These are phyloP conservation scores for Sebastes itinus DNA, from an alignment of 2,797 vertebrate genomes.

Conservation along the genomic window DNA sequence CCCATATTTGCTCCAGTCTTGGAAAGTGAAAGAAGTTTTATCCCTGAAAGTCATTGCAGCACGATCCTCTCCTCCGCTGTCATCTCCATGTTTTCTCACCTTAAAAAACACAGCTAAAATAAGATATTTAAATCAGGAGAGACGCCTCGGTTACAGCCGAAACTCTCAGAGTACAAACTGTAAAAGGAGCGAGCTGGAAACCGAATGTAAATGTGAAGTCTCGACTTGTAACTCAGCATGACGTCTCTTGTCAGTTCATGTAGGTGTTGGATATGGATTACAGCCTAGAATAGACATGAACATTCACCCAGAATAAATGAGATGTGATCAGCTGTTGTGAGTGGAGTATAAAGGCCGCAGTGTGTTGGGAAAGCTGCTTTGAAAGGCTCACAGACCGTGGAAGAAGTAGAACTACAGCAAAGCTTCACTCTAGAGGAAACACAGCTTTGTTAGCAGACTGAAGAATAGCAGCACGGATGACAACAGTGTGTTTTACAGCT, in stretches of 20 bases:
- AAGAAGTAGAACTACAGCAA: constrained; percentile 5
- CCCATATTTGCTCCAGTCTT: neutral
- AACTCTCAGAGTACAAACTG: neutral
- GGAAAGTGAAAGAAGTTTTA: neutral
- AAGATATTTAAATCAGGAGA: neutral
- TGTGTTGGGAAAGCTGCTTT: constrained; percentile 37
- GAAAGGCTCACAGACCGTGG: constrained; percentile 16
- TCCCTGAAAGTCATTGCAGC: neutral
- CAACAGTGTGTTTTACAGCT: neutral
- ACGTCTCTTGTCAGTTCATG: constrained; percentile 2
- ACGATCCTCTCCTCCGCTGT: neutral
- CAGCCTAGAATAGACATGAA: constrained; percentile 37
- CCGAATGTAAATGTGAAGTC: neutral
- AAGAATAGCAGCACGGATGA: neutral
- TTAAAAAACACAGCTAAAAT: neutral
- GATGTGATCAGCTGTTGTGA: constrained; percentile 53
- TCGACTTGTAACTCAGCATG: neutral
- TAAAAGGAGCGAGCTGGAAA: neutral
- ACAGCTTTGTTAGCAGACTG: neutral
- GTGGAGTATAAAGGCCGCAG: constrained; percentile 28
- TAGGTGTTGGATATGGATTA: constrained; percentile 29
- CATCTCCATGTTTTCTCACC: neutral
- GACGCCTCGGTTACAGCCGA: neutral
- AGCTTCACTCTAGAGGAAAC: neutral
- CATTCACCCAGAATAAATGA: constrained; percentile 8